These are phyloP conservation scores for Drosophila hamatofila DNA, from an alignment of 2,888 invertebrate genomes.

Conservation along the genomic window DNA sequence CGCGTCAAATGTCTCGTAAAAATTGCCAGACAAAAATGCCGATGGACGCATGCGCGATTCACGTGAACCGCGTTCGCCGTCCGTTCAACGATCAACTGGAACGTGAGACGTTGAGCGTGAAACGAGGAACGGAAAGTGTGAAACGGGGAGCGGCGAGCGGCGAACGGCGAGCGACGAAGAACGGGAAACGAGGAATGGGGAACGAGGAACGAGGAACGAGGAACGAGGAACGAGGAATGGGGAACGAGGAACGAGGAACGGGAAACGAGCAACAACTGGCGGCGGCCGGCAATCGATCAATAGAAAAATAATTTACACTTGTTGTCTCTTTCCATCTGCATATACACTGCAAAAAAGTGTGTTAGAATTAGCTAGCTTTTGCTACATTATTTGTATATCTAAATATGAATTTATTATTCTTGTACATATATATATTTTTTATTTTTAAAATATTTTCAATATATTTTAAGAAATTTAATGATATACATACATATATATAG, in stretches of 20 bases:
- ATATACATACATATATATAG: background rate
- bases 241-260: slow-evolving; percentile 7
- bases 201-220: background rate
- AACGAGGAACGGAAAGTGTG: background rate
- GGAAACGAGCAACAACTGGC: slow-evolving; percentile 22
- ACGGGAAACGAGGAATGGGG: slow-evolving; percentile 4
- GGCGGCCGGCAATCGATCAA: slow-evolving; percentile 35
- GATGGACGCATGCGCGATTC: slow-evolving; percentile 60
- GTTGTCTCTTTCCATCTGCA: slow-evolving; percentile 33
- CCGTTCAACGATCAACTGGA: slow-evolving; percentile 12
- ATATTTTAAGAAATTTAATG: too few species aligned
- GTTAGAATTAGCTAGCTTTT: background rate
- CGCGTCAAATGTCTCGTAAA: slow-evolving; percentile 38
- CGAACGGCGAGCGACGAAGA: background rate
- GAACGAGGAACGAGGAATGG: background rate
- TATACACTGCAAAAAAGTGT: slow-evolving; percentile 24
- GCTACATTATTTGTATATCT: background rate
- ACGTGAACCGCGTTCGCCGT: slow-evolving; percentile 58
- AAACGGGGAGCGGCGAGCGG: background rate
- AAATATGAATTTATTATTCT: background rate
- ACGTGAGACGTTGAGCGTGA: slow-evolving; percentile 10
- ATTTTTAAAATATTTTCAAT: background rate
- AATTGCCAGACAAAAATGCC: slow-evolving; percentile 35
- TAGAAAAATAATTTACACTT: slow-evolving; percentile 34
- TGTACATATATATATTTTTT: background rate